Evolutionary conservation across 1,140 invertebrate species (phyloP).

Genomic region (Trachymyrmex septentrionalis): DNA sequence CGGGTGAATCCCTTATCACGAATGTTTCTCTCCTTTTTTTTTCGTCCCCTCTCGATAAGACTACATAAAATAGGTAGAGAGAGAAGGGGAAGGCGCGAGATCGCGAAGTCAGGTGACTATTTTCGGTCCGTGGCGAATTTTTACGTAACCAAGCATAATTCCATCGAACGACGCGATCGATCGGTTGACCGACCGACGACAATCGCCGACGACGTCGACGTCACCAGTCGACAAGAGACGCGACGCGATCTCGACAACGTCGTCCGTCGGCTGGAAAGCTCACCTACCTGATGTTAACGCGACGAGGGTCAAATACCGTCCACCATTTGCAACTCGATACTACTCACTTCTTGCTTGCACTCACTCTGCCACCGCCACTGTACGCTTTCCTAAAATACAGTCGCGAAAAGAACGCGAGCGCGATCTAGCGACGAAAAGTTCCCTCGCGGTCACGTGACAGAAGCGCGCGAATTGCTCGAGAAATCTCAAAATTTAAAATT

Average conservation of each 20-base stretch:
- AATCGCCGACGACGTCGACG: neutral
- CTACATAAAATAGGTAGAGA: neutral
- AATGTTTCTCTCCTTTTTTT: neutral
- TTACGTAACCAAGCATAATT: slow-evolving; percentile 76
- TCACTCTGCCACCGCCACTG: neutral
- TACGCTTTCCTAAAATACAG: slow-evolving; percentile 75
- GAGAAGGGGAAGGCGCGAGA: neutral
- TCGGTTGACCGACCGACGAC: neutral
- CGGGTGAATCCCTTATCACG: neutral
- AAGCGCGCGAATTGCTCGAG: neutral
- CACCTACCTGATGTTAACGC: slow-evolving; percentile 84
- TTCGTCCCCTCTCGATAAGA: neutral
- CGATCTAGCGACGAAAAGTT: slow-evolving; percentile 49
- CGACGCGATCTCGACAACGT: too few species aligned
- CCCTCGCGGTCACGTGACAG: neutral
- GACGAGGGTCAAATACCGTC: slow-evolving; percentile 81
- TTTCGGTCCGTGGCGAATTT: slow-evolving; percentile 76
- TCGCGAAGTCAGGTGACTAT: slow-evolving; percentile 72
- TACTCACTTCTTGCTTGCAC: slow-evolving; percentile 22
- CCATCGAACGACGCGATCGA: neutral
- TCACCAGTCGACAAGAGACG: too few species aligned
- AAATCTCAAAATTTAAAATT: neutral
- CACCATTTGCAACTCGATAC: slow-evolving; percentile 83
- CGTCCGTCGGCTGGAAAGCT: neutral
- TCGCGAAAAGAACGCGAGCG: slow-evolving; percentile 58